Evolutionary conservation across 2,888 invertebrate species (phyloP).

Genomic region (Calameuta pallipes): DNA sequence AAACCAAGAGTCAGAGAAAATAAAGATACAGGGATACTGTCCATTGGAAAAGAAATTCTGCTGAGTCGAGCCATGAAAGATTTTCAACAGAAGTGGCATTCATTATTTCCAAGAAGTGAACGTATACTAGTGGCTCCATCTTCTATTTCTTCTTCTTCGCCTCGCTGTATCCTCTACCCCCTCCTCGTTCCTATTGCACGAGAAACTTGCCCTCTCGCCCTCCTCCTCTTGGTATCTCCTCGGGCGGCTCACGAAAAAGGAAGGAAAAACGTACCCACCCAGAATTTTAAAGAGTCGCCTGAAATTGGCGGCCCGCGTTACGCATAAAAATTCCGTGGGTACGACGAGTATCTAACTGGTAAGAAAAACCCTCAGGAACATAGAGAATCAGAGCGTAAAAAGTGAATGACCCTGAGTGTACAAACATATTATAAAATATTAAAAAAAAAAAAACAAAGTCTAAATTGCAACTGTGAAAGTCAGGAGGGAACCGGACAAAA

Average conservation of each 20-base stretch:
- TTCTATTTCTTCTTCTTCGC: conserved; percentile 18
- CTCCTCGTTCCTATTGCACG: conserved; percentile 7
- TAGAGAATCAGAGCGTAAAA: not conserved
- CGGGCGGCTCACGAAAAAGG: not conserved
- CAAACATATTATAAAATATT: not conserved
- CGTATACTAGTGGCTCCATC: conserved; percentile 12
- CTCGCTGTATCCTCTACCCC: conserved; percentile 28
- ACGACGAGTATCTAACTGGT: not conserved
- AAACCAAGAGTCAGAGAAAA: conserved; percentile 23
- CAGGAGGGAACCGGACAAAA: no score
- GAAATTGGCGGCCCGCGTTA: conserved; percentile 35
- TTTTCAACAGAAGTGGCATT: conserved; percentile 58
- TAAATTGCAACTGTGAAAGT: not conserved
- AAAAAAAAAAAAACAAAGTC: not conserved
- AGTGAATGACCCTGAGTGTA: not conserved
- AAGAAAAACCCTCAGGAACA: not conserved
- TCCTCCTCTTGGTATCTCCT: not conserved
- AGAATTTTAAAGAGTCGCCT: conserved; percentile 49
- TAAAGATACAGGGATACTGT: not conserved
- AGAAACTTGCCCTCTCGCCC: not conserved
- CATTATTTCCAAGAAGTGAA: conserved; percentile 55
- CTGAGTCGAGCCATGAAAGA: conserved; percentile 30
- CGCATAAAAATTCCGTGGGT: conserved; percentile 7
- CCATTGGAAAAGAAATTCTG: not conserved
- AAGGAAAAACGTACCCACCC: conserved; percentile 27